Base-by-base conservation (phyloP, 2,888 invertebrate genomes). In the Rhingia campestris region DNA sequence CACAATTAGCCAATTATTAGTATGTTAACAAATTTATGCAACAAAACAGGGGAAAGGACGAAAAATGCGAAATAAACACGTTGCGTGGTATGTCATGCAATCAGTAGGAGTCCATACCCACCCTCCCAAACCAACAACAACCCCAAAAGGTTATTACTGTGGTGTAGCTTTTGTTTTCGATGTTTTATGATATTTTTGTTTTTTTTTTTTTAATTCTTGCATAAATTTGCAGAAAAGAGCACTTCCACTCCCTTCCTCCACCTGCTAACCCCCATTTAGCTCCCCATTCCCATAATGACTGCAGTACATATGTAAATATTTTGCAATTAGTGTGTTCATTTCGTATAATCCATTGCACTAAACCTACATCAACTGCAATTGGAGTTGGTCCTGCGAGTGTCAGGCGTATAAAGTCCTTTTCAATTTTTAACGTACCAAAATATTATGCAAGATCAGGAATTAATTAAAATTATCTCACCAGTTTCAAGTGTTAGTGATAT, bases 331-430 rank as follows among this genome's bases (percentile, higher is more conserved):
- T 53, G 14, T 32, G 22, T 41, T 59, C 33, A 22, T 69, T 54
- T 66, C 37, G 4, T 47, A 33, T 30, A 12, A 41, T 58, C 47
- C 30, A 43, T 51, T 58, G 41, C 59, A 53, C 30, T 30, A 22
- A n/a, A 64, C 64, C 64, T 72, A 33, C 51, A 64, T 49, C 51
- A 72, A 72, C 37, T 49, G 6, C 9, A 43, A 56, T 70, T 64
- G 12, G 22, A 63, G 41, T 77, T n/a, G 14, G 12, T 22, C 22
- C 22, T 22, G 22, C 1, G 22, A 22, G 22, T 22, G 22, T 22
- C 1, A 22, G 22, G 22, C 22, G 22, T 22, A n/a, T n/a, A 22
- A 22, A 22, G 22, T 22, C 22, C 22, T 22, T 22, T 22, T 22
- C 2, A 22, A 2, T 22, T 22, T 22, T 22, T 22, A 22, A 22